phyloP scores from a whole-genome alignment of 2,113 vertebrate genomes.

The Siniperca knerii region DNA sequence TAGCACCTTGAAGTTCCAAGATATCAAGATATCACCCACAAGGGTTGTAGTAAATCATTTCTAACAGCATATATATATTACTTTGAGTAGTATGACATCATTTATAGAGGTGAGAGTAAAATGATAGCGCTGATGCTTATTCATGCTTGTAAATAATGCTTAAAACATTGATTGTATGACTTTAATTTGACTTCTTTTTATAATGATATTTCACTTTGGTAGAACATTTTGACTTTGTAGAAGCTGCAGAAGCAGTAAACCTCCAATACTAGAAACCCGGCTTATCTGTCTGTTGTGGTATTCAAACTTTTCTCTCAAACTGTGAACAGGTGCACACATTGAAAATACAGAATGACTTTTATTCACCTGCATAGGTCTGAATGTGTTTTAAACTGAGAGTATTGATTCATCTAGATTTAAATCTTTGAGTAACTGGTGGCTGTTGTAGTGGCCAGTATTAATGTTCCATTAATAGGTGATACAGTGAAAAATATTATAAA shows the following conservation, averaged over 20 bases:
- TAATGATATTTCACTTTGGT: constrained; percentile 59
- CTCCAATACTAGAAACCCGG: neutral
- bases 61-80: constrained; percentile 46
- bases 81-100: constrained; percentile 43
- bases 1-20: constrained; percentile 38
- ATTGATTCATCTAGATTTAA: too few relatives aligned
- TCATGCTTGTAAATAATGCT: constrained; percentile 56
- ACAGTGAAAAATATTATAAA: too few relatives aligned
- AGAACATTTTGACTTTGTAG: constrained; percentile 46
- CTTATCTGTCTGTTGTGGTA: too few relatives aligned
- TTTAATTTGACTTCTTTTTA: constrained; percentile 46
- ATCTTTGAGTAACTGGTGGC: too few relatives aligned
- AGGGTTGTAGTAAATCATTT: constrained; percentile 32
- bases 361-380: too few relatives aligned
- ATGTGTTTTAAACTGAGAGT: too few relatives aligned
- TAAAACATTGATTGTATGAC: constrained; percentile 42
- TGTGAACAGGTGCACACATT: too few relatives aligned
- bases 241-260: neutral
- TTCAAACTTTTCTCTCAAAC: too few relatives aligned
- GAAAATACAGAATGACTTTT: too few relatives aligned
- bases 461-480: too few relatives aligned
- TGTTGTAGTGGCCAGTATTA: too few relatives aligned
- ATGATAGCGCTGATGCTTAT: constrained; percentile 34
- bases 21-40: neutral
- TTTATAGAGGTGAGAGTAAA: constrained; percentile 40